Evolutionary conservation across 2,113 vertebrate species (phyloP), one percentile per base, ranked within the genome.

Genomic region (Strix uralensis): DNA sequence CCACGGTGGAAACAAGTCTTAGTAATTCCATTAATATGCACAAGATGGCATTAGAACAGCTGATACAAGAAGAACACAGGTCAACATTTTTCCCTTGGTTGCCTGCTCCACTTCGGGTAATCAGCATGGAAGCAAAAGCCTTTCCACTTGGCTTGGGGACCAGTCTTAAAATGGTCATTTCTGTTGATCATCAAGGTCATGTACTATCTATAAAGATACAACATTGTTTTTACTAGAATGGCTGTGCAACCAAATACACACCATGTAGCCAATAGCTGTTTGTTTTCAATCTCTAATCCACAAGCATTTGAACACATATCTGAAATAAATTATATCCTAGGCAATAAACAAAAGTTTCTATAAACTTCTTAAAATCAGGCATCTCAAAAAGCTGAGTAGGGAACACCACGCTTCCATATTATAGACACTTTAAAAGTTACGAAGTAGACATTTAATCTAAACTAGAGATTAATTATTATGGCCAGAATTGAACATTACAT

Each of bases 1-100:
- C 23, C 58, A 59, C 0, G 0, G 10, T 12, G 23, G 57, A 71
- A 73, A 40, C 5, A 40, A 0, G 0, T 15, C 11, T 29, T 44
- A 32, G 42, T 61, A 57, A 72, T 13, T 79, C 59, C 7, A 0
- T 44, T 72, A 52, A 51, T 5, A 92, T 52, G 66, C 84, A 85
- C 27, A 27, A 72, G 70, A 61, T 32, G 78, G 58, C 74, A 82
- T 77, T n/a, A 26, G 27, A 82, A 88, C 2, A 5, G 54, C 49
- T 75, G 27, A 83, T 26, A 61, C 34, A 61, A 34, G 32, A 61
- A 58, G 6, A 62, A n/a, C 4, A 4, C 26, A 58, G 26, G 44
- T 32, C 81, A 79, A 21, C 6, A 13, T 5, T 8, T 20, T 29
- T 18, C 46, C 52, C 8, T 62, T 70, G n/a, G 36, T 18, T 84